Evolutionary conservation across 2,113 vertebrate species (phyloP).

Genomic region (Thryonomys swinderianus): DNA sequence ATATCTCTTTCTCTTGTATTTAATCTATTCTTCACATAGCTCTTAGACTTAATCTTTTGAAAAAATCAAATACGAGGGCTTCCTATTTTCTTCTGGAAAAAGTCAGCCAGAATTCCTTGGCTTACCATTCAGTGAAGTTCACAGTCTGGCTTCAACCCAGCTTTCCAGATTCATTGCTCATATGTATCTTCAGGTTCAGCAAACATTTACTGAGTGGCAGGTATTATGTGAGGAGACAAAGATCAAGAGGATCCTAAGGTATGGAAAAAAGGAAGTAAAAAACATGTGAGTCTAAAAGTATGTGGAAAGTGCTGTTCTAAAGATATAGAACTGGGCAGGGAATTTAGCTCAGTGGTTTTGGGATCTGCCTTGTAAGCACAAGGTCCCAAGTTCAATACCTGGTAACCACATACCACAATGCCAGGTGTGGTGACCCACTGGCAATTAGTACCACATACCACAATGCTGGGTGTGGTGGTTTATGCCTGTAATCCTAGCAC

Average conservation of each 20-base stretch:
- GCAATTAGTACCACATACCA: too few species aligned
- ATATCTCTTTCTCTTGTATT: background rate
- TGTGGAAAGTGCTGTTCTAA: background rate
- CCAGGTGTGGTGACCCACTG: too few species aligned
- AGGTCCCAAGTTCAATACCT: too few species aligned
- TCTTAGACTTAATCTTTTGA: background rate
- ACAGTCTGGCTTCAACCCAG: slow-evolving; percentile 36
- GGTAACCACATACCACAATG: too few species aligned
- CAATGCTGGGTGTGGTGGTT: too few species aligned
- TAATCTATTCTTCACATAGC: background rate
- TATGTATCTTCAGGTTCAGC: slow-evolving; percentile 52
- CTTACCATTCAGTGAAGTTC: slow-evolving; percentile 18
- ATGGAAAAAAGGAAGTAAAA: background rate
- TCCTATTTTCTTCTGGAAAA: background rate
- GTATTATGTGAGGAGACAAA: background rate
- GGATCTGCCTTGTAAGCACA: too few species aligned
- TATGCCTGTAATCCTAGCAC: too few species aligned
- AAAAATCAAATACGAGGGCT: slow-evolving; percentile 41
- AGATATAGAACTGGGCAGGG: background rate
- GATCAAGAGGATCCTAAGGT: slow-evolving; percentile 2
- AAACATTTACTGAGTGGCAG: slow-evolving; percentile 12
- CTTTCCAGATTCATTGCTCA: slow-evolving; percentile 45
- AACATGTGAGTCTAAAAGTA: background rate
- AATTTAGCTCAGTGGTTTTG: too few species aligned
- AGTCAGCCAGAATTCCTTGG: slow-evolving; percentile 25